Conservation (phyloP, 1,140 invertebrate genomes). For the Drosophila novamexicana region DNA sequence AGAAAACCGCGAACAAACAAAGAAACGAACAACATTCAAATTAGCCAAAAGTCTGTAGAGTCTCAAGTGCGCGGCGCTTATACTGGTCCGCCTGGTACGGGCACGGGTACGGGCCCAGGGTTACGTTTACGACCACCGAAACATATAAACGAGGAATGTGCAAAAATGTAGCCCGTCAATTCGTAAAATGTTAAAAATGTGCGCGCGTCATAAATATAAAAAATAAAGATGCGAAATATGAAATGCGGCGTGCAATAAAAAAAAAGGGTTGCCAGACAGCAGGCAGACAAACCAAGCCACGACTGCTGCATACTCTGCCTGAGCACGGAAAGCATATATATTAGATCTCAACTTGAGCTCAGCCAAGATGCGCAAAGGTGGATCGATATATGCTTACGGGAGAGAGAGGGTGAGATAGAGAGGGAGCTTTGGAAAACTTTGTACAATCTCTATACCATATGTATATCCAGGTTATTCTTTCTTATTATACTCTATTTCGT, state of each 20-base stretch:
- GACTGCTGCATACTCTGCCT: not conserved
- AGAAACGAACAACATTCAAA: constrained; percentile 72
- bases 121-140: constrained; percentile 54
- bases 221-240: constrained; percentile 34
- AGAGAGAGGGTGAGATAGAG: no score
- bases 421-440: no score
- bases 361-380: no score
- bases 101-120: not conserved
- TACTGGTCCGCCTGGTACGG: constrained; percentile 3
- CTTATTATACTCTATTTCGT: no score
- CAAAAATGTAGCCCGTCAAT: constrained; percentile 47
- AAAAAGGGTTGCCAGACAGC: constrained; percentile 19
- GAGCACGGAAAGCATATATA: no score
- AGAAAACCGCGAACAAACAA: constrained; percentile 7
- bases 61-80: constrained; percentile 41
- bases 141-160: constrained; percentile 45
- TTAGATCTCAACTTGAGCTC: not conserved
- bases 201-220: constrained; percentile 31
- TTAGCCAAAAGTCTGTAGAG: constrained; percentile 46
- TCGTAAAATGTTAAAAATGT: constrained; percentile 43
- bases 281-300: not conserved
- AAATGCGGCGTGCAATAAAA: constrained; percentile 27
- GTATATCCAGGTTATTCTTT: no score
- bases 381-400: no score
- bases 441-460: no score